These are phyloP conservation scores for Chaetodon trifascialis DNA, from an alignment of 2,113 vertebrate species.

Conservation along the genomic window DNA sequence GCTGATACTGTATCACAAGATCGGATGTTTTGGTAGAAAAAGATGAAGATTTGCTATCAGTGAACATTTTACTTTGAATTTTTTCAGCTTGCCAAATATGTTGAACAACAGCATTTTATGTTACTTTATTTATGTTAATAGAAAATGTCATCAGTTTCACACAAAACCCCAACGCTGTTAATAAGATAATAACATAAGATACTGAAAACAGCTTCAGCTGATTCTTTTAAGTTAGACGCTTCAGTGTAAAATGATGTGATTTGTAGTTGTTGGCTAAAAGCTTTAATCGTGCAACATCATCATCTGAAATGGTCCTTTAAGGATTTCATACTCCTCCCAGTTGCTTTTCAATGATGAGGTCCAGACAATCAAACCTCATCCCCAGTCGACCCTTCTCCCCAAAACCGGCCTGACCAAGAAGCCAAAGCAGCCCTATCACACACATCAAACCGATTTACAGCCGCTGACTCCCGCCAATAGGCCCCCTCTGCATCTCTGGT, in stretches of 20 bases:
- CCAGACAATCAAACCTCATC: constrained; percentile 35
- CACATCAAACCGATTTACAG: constrained; percentile 38
- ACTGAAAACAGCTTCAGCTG: background rate
- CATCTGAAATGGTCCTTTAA: background rate
- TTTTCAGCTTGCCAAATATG: too few species aligned
- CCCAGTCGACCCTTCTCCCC: constrained; percentile 29
- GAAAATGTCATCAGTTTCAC: too few species aligned
- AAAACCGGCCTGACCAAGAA: constrained; percentile 3
- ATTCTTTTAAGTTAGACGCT: background rate
- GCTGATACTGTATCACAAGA: too few species aligned
- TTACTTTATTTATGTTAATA: too few species aligned
- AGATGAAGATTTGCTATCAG: too few species aligned
- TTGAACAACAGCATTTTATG: too few species aligned
- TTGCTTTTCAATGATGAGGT: constrained; percentile 11
- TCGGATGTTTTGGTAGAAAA: too few species aligned
- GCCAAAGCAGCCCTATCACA: constrained; percentile 24
- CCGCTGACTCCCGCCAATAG: constrained; percentile 13
- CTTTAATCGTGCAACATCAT: background rate
- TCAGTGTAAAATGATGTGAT: background rate
- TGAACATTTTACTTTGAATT: too few species aligned
- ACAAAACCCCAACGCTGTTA: too few species aligned
- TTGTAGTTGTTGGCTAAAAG: background rate
- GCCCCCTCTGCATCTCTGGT: constrained; percentile 7
- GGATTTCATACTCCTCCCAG: background rate
- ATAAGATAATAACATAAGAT: background rate